Percentiles rank a stretch among this genome's conserved stretches.
Evolutionary conservation across 2,113 vertebrate species (phyloP).

Genomic region (Cyanocitta stelleri): DNA sequence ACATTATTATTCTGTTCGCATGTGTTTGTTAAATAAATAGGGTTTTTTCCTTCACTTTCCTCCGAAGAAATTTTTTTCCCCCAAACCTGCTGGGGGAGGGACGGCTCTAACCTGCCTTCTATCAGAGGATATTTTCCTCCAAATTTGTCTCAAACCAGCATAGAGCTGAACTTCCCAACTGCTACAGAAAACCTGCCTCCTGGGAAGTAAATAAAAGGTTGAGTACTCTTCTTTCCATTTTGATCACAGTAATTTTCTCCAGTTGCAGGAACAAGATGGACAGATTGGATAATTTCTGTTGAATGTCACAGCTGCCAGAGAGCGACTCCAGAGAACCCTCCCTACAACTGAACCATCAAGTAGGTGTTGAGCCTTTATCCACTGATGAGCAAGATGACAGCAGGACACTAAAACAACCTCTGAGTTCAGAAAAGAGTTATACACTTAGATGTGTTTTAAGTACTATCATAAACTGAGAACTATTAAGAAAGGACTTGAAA

Average conservation of each 20-base stretch:
- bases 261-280: neutral
- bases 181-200: neutral
- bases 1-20: too few species aligned
- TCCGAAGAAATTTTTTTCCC: too few species aligned
- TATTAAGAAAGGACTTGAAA: neutral
- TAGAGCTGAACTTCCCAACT: neutral
- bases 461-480: neutral
- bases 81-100: too few species aligned
- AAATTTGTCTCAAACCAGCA: too few species aligned
- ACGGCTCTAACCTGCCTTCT: too few species aligned
- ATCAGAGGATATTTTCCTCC: too few species aligned
- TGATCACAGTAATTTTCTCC: slow-evolving; percentile 25
- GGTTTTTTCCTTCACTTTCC: too few species aligned
- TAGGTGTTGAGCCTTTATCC: neutral
- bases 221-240: neutral
- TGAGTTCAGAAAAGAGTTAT: neutral
- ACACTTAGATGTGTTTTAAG: neutral
- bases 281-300: neutral
- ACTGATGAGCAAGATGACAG: neutral
- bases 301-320: neutral
- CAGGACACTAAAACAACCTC: neutral
- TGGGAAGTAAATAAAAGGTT: neutral
- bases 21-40: too few species aligned
- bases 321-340: neutral
- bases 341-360: neutral